Evolutionary conservation across 2,113 vertebrate species (phyloP), one percentile per base, ranked within the genome.

Genomic region (Atlantisia rogersi): DNA sequence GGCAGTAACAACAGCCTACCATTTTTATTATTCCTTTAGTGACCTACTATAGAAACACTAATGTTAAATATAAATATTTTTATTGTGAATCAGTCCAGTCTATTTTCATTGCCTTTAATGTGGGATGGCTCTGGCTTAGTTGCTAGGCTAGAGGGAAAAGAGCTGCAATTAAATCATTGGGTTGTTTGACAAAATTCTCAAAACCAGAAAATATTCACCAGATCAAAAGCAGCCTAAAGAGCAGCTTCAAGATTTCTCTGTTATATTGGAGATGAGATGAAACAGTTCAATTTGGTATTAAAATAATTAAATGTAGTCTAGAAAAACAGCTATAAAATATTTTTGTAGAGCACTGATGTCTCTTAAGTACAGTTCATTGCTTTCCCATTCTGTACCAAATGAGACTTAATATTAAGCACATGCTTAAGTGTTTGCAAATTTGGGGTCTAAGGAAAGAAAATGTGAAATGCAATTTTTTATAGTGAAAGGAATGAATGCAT

Each of bases 371-470:
- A 94, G 55, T 70, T 91, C 92, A 80, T 87, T 82, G 60, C 90
- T 81, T 90, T 96, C 63, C 55, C n/a, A 16, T 90, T 94, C 86
- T 85, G 55, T 76, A 87, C 46, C 39, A 93, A 96, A 87, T 91
- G 75, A 92, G 55, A 93, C 91, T 96, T 96, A 94, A 91, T 87
- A 94, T 94, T 95, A 92, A 97, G 95, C 81, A 89, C 40, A 89
- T 82, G 86, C 86, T 94, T 95, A 96, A 97, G 88, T 84, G 91
- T 96, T 96, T 92, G 90, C 28, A 94, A 95, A 92, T 94, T 91
- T 92, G 67, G 10, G 59, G 78, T 79, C 81, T 92, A 59, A 82
- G 83, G 74, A 74, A 94, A 87, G 84, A 94, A 95, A 95, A 89
- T 80, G 74, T 92, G 91, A 96, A 94, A 87, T 63, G 88, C 65